Percentiles rank a stretch among this genome's conserved stretches.
Evolutionary conservation across 2,797 vertebrate species (phyloP).

Genomic region (Linurgus olivaceus): DNA sequence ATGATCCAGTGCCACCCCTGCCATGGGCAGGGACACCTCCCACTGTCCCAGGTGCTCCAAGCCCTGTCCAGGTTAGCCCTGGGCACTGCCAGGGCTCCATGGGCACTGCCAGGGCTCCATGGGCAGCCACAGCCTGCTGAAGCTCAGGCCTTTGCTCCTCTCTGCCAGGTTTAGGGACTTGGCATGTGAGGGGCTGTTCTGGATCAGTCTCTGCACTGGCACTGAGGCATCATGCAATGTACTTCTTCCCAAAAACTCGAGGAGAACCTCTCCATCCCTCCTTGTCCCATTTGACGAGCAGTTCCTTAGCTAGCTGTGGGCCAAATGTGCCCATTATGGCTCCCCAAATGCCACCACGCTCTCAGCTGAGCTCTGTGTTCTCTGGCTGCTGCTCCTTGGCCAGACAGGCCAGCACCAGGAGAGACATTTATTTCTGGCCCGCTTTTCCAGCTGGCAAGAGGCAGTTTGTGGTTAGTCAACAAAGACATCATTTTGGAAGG

Average conservation of each 20-base stretch:
- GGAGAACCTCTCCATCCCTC: not conserved
- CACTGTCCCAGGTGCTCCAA: accelerated
- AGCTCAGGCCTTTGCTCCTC: not conserved
- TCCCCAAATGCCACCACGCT: accelerated
- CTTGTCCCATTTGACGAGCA: not conserved
- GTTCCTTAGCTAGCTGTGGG: not conserved
- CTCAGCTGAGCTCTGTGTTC: not conserved
- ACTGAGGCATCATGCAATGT: accelerated
- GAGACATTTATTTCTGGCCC: not conserved
- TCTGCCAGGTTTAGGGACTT: not conserved
- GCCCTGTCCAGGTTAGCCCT: not conserved
- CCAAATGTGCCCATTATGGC: not conserved
- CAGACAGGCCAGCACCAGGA: not conserved
- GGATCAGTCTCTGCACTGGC: not conserved
- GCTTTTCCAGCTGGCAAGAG: not conserved
- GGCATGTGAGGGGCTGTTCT: not conserved
- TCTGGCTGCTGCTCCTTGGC: not conserved
- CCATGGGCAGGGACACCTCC: not conserved
- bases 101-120: not conserved
- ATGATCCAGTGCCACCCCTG: not conserved
- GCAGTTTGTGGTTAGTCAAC: conserved; percentile 4
- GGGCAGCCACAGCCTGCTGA: not conserved
- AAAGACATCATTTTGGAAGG: not conserved
- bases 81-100: no score
- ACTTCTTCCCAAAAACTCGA: not conserved